Base-by-base conservation (phyloP, 2,797 vertebrate species). In the Coregonus ussuriensis region DNA sequence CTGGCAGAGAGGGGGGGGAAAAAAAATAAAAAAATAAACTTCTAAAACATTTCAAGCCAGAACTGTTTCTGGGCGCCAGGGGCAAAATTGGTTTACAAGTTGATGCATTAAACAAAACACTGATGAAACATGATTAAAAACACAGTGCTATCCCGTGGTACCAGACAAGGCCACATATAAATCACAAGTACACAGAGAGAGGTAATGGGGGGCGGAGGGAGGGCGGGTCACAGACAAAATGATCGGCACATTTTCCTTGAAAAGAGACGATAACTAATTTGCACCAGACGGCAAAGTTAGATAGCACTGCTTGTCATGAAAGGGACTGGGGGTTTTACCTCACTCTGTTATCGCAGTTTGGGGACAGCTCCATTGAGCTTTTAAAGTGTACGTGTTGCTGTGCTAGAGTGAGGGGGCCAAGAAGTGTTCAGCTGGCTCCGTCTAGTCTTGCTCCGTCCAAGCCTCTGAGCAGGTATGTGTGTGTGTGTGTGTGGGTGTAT, bases 31-130 rank as follows among this genome's bases (percentile, higher is more conserved):
- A 9, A 41, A 11, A 0, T 1, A 47, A 3, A 81, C 75, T 76
- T 81, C 82, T 83, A 88, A 93, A 74, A 90, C 76, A 77, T 83
- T 91, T 92, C 88, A 92, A 91, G 91, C 93, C 91, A 92, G 91
- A 91, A 87, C 88, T 91, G 91, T 88, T 92, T 85, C 59, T 81
- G 87, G 93, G 92, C 91, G 93, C 93, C 92, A 92, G 86, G 74
- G 80, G 84, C 90, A 88, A 91, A 93, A 93, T 92, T 90, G 89
- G 86, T 93, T 93, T 90, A 92, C 91, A 93, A 92, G 88, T 91
- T 88, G 84, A 91, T 89, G 90, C 84, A 88, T 92, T 91, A 88
- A 84, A 88, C 25, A 91, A 93, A 92, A 88, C 89, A 90, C 86
- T 87, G 86, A 93, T 88, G 88, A 90, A 91, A 91, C 91, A 87